These are phyloP conservation scores for Nipponia nippon DNA, from an alignment of 2,113 vertebrate species.

Conservation along the genomic window DNA sequence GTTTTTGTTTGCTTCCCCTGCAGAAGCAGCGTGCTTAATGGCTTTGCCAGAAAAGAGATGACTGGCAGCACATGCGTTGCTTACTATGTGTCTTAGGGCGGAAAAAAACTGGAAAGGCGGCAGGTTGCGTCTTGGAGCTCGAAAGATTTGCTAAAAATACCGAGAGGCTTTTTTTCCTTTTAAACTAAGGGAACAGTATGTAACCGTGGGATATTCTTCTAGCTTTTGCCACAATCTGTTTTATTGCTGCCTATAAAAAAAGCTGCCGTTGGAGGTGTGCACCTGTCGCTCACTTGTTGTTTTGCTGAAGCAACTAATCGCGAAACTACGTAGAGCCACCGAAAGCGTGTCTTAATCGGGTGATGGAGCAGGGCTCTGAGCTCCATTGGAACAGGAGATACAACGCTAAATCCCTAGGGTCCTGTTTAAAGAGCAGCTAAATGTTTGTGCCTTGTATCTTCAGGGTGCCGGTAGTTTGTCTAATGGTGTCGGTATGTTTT, in stretches of 20 bases:
- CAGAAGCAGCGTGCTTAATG: accelerated
- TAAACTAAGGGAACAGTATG: not conserved
- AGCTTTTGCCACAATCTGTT: not conserved
- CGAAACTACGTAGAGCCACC: accelerated
- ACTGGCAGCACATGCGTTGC: not conserved
- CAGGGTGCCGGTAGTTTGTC: not conserved
- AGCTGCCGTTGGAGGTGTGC: not conserved
- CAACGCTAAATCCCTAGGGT: accelerated
- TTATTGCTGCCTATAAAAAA: not conserved
- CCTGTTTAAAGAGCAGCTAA: not conserved
- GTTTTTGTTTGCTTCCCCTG: not conserved
- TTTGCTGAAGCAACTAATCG: not conserved
- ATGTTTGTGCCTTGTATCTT: accelerated
- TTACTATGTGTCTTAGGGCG: not conserved
- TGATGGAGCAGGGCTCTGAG: not conserved
- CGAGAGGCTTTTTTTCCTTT: not conserved
- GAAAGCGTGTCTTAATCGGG: accelerated
- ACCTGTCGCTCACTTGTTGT: not conserved
- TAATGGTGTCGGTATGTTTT: accelerated
- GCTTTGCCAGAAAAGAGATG: not conserved
- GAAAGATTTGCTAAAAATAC: constrained; percentile 8
- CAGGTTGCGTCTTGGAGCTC: not conserved
- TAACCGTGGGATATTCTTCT: not conserved
- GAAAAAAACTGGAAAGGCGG: not conserved
- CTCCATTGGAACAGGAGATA: accelerated